Evolutionary conservation across 2,113 vertebrate species (phyloP).

Genomic region (Coregonus clupeaformis): DNA sequence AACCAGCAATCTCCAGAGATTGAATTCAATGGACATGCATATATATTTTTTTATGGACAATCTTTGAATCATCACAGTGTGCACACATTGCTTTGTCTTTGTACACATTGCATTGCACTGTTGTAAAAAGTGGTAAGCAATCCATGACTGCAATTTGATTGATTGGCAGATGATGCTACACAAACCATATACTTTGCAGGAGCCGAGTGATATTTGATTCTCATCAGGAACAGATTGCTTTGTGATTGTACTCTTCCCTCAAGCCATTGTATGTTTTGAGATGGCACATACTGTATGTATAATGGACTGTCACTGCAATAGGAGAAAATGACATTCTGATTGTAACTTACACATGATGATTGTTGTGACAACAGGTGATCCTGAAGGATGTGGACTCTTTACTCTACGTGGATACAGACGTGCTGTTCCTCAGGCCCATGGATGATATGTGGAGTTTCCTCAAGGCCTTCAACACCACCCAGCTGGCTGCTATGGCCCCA

Average conservation of each 20-base stretch:
- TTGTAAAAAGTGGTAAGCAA: background rate
- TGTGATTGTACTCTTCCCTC: too few relatives aligned
- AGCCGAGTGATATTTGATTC: too few relatives aligned
- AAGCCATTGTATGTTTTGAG: too few relatives aligned
- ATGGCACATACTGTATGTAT: too few relatives aligned
- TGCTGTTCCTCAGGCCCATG: constrained; percentile 93
- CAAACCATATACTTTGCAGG: too few relatives aligned
- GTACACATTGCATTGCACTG: constrained; percentile 25
- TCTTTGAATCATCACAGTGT: constrained; percentile 18
- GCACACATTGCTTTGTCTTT: constrained; percentile 27
- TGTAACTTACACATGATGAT: too few relatives aligned
- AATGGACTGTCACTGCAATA: too few relatives aligned
- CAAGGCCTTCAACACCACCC: constrained; percentile 86
- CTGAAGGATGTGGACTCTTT: constrained; percentile 93
- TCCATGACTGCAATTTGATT: background rate
- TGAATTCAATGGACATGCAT: constrained; percentile 27
- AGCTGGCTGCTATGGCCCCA: constrained; percentile 95
- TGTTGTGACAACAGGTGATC: constrained; percentile 78
- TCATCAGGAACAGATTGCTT: too few relatives aligned
- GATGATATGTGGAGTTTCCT: constrained; percentile 94
- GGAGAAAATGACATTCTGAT: too few relatives aligned
- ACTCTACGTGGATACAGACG: constrained; percentile 95
- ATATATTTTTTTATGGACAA: constrained; percentile 52
- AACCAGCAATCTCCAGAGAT: constrained; percentile 29
- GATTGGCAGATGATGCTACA: too few relatives aligned